These are phyloP conservation scores for Epistrophe grossulariae DNA, from an alignment of 2,888 invertebrate genomes.

Conservation along the genomic window DNA sequence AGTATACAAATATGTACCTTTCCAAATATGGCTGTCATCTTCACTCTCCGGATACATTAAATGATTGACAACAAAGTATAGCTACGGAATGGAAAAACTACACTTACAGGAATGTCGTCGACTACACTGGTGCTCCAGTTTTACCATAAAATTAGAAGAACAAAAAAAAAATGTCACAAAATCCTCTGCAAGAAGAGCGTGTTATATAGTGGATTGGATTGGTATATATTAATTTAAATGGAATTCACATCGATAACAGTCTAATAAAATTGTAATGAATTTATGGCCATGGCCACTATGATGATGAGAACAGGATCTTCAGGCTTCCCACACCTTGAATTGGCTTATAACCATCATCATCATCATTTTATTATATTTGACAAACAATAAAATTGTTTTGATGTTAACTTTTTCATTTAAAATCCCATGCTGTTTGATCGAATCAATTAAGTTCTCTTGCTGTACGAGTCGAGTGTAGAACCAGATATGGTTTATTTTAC, in stretches of 20 bases:
- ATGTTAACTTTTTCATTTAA: constrained; percentile 58
- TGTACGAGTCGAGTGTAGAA: neutral
- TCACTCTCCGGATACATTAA: constrained; percentile 18
- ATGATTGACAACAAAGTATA: constrained; percentile 42
- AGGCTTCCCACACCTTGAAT: constrained; percentile 35
- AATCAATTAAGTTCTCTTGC: constrained; percentile 54
- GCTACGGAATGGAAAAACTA: constrained; percentile 16
- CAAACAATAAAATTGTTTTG: constrained; percentile 16
- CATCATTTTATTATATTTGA: constrained; percentile 1
- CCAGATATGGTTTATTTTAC: constrained; percentile 67
- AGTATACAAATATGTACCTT: neutral
- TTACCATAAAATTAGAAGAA: neutral
- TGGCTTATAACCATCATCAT: neutral
- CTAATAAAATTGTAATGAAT: constrained; percentile 31
- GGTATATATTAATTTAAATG: constrained; percentile 65
- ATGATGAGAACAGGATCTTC: neutral
- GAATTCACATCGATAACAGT: constrained; percentile 22
- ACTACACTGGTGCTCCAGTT: constrained; percentile 42
- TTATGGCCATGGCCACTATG: constrained; percentile 14
- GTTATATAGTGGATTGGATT: neutral
- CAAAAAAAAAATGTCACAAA: neutral
- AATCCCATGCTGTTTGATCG: constrained; percentile 64
- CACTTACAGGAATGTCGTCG: constrained; percentile 27
- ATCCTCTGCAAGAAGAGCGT: neutral
- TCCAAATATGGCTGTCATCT: constrained; percentile 54